These are phyloP conservation scores for Napeogenes sylphis DNA, from an alignment of 2,888 invertebrate species.

Conservation along the genomic window DNA sequence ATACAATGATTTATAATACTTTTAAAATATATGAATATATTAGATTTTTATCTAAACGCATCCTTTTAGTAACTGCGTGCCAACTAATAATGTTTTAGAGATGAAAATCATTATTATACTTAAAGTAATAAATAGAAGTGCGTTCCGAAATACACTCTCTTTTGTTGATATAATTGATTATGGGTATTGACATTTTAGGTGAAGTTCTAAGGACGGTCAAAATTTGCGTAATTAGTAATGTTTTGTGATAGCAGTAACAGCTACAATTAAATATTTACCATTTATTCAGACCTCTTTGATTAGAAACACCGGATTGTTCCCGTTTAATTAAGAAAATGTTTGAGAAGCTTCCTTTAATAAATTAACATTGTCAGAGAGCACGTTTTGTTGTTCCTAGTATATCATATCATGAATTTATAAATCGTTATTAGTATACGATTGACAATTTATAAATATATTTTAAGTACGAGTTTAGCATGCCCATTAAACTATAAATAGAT, in stretches of 20 bases:
- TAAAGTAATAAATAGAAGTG: no score
- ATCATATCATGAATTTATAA: neutral
- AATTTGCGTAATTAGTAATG: slow-evolving; percentile 18
- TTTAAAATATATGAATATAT: slow-evolving; percentile 26
- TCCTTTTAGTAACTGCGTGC: slow-evolving; percentile 8
- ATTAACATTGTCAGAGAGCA: slow-evolving; percentile 15
- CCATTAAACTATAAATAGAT: no score
- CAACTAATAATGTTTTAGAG: slow-evolving; percentile 9
- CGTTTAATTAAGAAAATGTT: slow-evolving; percentile 39
- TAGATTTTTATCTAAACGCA: slow-evolving; percentile 19
- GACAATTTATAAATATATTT: neutral
- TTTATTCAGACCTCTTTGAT: slow-evolving; percentile 35
- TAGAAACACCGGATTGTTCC: slow-evolving; percentile 37
- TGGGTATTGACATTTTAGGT: no score
- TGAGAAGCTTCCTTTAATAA: slow-evolving; percentile 17
- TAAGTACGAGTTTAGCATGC: neutral
- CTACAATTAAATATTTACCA: slow-evolving; percentile 54
- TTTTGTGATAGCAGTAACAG: slow-evolving; percentile 49
- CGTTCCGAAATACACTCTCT: no score
- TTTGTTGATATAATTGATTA: no score
- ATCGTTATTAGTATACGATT: neutral
- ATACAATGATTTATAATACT: slow-evolving; percentile 30
- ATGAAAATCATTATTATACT: neutral
- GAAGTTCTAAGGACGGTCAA: no score
- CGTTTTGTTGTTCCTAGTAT: slow-evolving; percentile 1